phyloP scores from a whole-genome alignment of 2,888 invertebrate species.

The Dioctria linearis region DNA sequence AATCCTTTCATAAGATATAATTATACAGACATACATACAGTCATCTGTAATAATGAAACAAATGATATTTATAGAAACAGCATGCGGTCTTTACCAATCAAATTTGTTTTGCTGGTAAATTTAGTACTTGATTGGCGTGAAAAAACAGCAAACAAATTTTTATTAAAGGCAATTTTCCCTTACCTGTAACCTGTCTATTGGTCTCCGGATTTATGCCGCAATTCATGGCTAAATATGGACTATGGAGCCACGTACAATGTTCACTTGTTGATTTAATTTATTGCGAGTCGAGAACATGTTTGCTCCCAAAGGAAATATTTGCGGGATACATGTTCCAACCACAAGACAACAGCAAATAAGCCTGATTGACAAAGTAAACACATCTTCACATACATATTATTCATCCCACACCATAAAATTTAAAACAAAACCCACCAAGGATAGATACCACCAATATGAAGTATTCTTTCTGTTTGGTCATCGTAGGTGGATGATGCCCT shows the following conservation, averaged over 20 bases:
- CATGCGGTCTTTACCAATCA: constrained; percentile 24
- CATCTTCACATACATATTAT: constrained; percentile 5
- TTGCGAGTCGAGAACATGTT: constrained; percentile 55
- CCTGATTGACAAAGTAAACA: constrained; percentile 42
- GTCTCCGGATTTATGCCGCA: background rate
- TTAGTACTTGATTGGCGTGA: constrained; percentile 44
- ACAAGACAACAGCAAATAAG: constrained; percentile 18
- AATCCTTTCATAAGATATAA: too few species aligned
- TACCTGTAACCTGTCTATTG: constrained; percentile 33
- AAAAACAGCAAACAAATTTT: constrained; percentile 48
- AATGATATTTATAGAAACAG: background rate
- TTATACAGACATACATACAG: too few species aligned
- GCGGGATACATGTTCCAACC: background rate
- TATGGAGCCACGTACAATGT: constrained; percentile 38
- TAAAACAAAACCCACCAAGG: constrained; percentile 14
- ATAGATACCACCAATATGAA: too few species aligned
- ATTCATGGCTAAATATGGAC: constrained; percentile 12
- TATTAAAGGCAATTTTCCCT: constrained; percentile 41
- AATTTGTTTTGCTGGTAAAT: constrained; percentile 31
- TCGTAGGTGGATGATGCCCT: background rate
- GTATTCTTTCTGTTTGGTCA: background rate
- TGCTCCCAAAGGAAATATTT: constrained; percentile 52
- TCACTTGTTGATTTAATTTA: constrained; percentile 58
- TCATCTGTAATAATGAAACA: background rate
- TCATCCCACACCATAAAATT: constrained; percentile 31